phyloP scores from a whole-genome alignment of 64 coral and sea anemone genomes.

The Dendronephthya gigantea region DNA sequence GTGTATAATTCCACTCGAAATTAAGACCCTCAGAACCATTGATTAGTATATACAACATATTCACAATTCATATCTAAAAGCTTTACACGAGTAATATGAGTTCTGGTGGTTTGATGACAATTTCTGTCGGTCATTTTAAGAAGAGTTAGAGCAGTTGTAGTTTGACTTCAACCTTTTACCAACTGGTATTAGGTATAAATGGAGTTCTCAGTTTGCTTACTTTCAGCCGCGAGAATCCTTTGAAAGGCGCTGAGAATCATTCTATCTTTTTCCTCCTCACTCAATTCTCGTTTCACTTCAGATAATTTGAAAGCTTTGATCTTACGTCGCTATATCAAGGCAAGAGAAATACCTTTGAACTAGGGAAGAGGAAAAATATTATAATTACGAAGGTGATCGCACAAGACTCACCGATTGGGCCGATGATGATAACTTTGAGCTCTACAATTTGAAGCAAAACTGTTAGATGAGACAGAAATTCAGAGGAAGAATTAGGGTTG shows the following conservation, averaged over 20 bases:
- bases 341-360: neutral
- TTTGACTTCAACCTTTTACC: neutral
- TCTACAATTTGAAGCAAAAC: neutral
- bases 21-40: no score
- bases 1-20: no score
- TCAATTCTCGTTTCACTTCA: slow-evolving; percentile 62
- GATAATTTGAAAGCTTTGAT: slow-evolving; percentile 89
- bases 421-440: neutral
- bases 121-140: no score
- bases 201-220: slow-evolving; percentile 10
- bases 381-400: no score
- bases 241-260: slow-evolving; percentile 55
- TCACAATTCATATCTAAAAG: no score
- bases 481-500: neutral
- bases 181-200: neutral
- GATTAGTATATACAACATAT: no score
- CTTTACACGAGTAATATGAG: no score
- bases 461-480: neutral
- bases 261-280: slow-evolving; percentile 41
- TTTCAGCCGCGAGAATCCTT: slow-evolving; percentile 65
- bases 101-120: no score
- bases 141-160: no score
- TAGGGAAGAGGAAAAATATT: no score
- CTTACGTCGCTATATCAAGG: slow-evolving; percentile 57
- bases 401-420: neutral